Conservation (phyloP, 2,888 invertebrate species). For the Chalcosyrphus nemorum region DNA sequence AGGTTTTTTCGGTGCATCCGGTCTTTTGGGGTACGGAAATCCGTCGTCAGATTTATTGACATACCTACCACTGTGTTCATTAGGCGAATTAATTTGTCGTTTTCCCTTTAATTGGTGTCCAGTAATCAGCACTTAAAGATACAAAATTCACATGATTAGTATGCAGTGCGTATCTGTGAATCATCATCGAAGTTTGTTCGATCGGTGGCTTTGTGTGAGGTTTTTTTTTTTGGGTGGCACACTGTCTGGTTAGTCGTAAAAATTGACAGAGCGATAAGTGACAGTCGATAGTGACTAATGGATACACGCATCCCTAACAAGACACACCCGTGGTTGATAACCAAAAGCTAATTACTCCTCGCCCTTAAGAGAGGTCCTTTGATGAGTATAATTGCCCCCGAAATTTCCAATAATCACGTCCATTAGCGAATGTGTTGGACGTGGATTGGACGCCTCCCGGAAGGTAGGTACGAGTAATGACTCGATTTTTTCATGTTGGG, state of each 20-base stretch:
- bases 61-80: constrained; percentile 34
- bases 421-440: constrained; percentile 54
- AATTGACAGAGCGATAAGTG: constrained; percentile 48
- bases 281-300: constrained; percentile 66
- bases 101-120: constrained; percentile 63
- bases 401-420: constrained; percentile 49
- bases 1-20: constrained; percentile 58
- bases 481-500: no score
- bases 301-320: constrained; percentile 35
- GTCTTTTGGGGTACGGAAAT: constrained; percentile 72
- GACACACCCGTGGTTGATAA: constrained; percentile 60
- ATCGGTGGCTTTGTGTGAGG: constrained; percentile 25
- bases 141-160: constrained; percentile 67
- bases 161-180: constrained; percentile 66
- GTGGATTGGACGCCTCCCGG: constrained; percentile 1
- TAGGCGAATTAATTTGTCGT: constrained; percentile 70
- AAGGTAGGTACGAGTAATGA: constrained; percentile 7
- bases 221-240: constrained; percentile 57
- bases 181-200: constrained; percentile 25
- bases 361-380: constrained; percentile 13
- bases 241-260: constrained; percentile 54
- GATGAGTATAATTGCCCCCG: constrained; percentile 19
- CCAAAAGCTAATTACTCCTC: constrained; percentile 35
- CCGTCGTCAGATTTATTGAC: constrained; percentile 57
- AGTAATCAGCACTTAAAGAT: constrained; percentile 39